Evolutionary conservation across 2,113 vertebrate species (phyloP).

Genomic region (Archocentrus centrarchus): DNA sequence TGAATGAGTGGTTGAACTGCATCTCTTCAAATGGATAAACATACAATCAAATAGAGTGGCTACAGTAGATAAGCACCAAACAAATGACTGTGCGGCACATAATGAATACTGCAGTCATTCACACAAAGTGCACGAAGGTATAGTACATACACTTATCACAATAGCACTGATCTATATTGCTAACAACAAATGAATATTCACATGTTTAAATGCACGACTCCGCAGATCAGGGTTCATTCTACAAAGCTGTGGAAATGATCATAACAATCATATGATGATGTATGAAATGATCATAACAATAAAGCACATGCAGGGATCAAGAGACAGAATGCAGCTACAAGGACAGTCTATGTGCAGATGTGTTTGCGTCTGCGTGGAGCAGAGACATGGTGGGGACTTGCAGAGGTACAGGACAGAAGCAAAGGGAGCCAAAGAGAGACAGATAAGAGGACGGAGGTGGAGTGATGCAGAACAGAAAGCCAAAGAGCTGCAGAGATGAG

Average conservation of each 20-base stretch:
- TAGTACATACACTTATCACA: neutral
- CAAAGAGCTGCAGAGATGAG: conserved; percentile 71
- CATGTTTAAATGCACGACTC: conserved; percentile 4
- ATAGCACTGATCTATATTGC: neutral
- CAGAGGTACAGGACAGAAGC: conserved; percentile 61
- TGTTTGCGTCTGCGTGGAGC: conserved; percentile 19
- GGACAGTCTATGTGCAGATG: conserved; percentile 30
- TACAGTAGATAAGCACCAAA: neutral
- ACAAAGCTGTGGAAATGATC: conserved; percentile 66
- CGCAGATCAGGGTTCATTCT: conserved; percentile 40
- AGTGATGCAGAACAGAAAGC: conserved; percentile 72
- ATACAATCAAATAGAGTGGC: neutral
- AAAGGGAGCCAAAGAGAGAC: conserved; percentile 29
- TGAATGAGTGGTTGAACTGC: neutral
- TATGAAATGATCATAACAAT: conserved; percentile 46
- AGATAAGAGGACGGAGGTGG: conserved; percentile 48
- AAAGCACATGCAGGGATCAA: conserved; percentile 56
- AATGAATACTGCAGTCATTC: conserved; percentile 1
- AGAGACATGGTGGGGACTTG: conserved; percentile 35
- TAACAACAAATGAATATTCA: conserved; percentile 5
- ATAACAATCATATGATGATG: conserved; percentile 15
- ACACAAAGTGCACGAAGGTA: neutral
- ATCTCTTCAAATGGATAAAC: neutral
- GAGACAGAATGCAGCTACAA: conserved; percentile 63
- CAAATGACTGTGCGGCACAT: neutral